Conservation (phyloP, 2,888 invertebrate species). For the Tenthredo notha region DNA sequence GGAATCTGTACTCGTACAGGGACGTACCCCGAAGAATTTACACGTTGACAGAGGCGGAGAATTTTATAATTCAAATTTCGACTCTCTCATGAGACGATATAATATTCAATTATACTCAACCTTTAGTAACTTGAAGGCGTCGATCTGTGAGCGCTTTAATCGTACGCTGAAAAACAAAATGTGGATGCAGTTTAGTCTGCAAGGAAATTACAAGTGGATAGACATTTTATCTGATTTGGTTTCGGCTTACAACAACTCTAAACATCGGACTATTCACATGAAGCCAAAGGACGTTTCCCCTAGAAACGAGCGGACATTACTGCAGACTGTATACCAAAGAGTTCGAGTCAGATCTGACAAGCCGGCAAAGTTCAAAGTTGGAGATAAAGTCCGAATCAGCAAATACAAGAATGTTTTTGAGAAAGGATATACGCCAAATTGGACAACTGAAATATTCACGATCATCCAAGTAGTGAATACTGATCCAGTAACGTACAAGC, state of each 20-base stretch:
- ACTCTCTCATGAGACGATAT: background rate
- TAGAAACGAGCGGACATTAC: too few species aligned
- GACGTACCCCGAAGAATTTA: background rate
- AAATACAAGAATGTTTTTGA: too few species aligned
- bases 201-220: background rate
- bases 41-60: background rate
- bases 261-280: too few species aligned
- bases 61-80: background rate
- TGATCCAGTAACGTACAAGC: constrained; percentile 64
- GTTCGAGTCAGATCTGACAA: too few species aligned
- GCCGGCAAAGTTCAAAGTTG: too few species aligned
- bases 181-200: background rate
- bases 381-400: too few species aligned
- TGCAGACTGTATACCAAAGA: too few species aligned
- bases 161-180: background rate
- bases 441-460: too few species aligned
- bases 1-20: background rate
- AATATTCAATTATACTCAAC: background rate
- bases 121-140: background rate
- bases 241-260: background rate
- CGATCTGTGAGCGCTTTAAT: background rate
- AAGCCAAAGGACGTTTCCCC: too few species aligned
- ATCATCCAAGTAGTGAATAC: too few species aligned
- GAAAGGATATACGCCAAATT: constrained; percentile 47
- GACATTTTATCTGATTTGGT: background rate